These are phyloP conservation scores for Smithornis capensis DNA, from an alignment of 2,113 vertebrate genomes.

Conservation along the genomic window DNA sequence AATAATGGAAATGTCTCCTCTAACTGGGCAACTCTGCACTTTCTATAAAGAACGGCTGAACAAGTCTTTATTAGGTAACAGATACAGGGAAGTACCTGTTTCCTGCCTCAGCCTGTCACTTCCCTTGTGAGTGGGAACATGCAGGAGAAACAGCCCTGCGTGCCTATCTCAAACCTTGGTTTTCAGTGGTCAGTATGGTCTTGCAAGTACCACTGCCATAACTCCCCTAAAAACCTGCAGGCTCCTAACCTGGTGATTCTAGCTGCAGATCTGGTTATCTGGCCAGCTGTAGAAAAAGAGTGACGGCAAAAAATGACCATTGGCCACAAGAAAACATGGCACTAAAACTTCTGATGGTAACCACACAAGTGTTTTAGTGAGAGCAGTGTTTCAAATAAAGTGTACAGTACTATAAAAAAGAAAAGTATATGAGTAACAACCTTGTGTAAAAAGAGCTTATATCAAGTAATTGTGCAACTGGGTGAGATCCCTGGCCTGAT, in stretches of 20 bases:
- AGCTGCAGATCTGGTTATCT: background rate
- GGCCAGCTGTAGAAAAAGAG: background rate
- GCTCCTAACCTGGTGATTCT: background rate
- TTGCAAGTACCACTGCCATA: background rate
- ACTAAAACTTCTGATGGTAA: background rate
- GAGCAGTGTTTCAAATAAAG: background rate
- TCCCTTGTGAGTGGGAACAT: background rate
- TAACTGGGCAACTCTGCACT: background rate
- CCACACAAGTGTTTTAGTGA: background rate
- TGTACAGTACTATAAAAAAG: background rate
- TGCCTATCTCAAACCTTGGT: rapidly evolving
- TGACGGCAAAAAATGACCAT: background rate
- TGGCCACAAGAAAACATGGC: background rate
- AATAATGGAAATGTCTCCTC: background rate
- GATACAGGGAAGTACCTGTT: background rate
- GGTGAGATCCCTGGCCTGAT: background rate
- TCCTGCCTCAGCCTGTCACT: background rate
- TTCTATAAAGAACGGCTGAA: background rate
- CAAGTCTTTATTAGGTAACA: background rate
- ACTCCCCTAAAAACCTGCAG: background rate
- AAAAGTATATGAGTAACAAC: background rate
- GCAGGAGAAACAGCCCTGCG: background rate
- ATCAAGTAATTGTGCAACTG: slow-evolving; percentile 27
- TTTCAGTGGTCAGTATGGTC: background rate
- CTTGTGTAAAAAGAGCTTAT: background rate